Evolutionary conservation across 2,888 invertebrate species (phyloP).

Genomic region (Microplitis manilae): DNA sequence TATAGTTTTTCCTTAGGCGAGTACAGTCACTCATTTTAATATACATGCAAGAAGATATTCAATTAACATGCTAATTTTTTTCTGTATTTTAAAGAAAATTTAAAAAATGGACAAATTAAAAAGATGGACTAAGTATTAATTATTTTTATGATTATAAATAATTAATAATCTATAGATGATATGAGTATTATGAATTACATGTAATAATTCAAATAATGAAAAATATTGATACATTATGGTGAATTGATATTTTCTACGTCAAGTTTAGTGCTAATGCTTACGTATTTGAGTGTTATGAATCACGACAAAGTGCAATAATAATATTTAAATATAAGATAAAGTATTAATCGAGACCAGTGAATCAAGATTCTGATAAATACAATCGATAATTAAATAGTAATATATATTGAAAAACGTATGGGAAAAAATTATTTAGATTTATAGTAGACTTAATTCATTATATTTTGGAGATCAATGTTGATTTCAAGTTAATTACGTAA

Average conservation of each 20-base stretch:
- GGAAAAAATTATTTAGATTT: background rate
- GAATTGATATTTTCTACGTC: no score
- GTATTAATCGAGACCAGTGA: conserved; percentile 3
- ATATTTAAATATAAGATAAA: background rate
- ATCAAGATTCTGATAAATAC: background rate
- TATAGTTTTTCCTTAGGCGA: background rate
- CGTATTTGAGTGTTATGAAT: no score
- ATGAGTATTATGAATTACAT: no score
- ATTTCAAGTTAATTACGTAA: no score
- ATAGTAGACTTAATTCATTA: background rate
- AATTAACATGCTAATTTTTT: background rate
- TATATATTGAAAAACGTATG: no score
- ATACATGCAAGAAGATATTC: background rate
- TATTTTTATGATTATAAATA: background rate
- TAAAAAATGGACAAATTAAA: background rate
- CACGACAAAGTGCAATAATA: background rate
- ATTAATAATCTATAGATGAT: no score
- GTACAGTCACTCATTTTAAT: background rate
- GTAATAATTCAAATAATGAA: no score
- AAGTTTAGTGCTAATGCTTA: no score
- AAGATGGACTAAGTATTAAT: background rate
- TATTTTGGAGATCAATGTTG: no score
- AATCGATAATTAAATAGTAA: no score
- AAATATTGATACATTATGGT: no score
- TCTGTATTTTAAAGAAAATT: background rate